Conservation (phyloP, 2,797 vertebrate genomes). For the Otus scops region DNA sequence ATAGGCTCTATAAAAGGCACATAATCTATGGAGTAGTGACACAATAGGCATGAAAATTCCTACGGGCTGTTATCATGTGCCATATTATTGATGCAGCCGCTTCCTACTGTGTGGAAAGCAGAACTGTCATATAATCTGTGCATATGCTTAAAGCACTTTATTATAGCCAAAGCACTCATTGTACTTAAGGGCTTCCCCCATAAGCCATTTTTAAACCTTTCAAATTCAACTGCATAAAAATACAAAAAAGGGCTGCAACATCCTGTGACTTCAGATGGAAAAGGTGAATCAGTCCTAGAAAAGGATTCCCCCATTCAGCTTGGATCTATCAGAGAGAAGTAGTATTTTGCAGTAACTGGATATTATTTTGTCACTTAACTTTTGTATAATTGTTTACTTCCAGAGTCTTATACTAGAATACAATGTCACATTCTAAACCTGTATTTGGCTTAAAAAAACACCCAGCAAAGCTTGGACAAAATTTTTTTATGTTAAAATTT, state of each 20-base stretch:
- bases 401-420: not conserved
- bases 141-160: not conserved
- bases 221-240: not conserved
- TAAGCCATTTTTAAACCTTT: constrained; percentile 23
- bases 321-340: not conserved
- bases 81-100: not conserved
- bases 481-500: not conserved
- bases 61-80: not conserved
- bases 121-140: not conserved
- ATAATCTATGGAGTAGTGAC: constrained; percentile 40
- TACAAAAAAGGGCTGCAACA: not conserved
- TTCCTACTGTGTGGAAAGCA: not conserved
- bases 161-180: not conserved
- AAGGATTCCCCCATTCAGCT: not conserved
- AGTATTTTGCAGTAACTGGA: not conserved
- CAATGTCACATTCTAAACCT: not conserved
- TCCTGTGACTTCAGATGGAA: not conserved
- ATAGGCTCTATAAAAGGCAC: constrained; percentile 41
- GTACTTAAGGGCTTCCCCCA: not conserved
- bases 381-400: not conserved
- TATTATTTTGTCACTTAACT: not conserved
- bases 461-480: not conserved
- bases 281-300: not conserved
- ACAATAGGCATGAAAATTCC: not conserved
- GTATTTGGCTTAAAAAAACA: not conserved